phyloP scores from a whole-genome alignment of 2,113 vertebrate genomes.

The Prunella himalayana region DNA sequence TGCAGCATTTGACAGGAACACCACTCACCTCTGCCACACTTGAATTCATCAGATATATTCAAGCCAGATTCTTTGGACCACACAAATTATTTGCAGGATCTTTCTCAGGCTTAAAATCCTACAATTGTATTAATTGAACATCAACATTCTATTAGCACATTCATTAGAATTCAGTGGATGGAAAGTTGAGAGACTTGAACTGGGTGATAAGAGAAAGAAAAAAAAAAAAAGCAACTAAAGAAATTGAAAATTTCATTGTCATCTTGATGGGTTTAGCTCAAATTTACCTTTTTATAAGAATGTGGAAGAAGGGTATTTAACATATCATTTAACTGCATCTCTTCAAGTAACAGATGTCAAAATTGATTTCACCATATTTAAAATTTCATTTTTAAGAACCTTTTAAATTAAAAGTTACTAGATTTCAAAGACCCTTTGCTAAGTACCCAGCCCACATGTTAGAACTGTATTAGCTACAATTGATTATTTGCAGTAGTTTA shows the following conservation, averaged over 20 bases:
- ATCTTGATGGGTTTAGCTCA: conserved; percentile 8
- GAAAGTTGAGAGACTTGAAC: not conserved
- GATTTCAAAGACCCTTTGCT: not conserved
- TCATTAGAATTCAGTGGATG: not conserved
- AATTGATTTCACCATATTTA: not conserved
- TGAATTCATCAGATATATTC: not conserved
- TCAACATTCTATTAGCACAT: not conserved
- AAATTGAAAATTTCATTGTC: not conserved
- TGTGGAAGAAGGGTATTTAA: not conserved
- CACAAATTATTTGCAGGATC: not conserved
- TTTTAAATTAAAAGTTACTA: not conserved
- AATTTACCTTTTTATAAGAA: not conserved
- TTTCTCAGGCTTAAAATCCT: not conserved
- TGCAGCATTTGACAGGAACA: not conserved
- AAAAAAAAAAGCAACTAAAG: not conserved
- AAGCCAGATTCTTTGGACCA: not conserved
- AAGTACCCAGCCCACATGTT: not conserved
- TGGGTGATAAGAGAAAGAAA: not conserved
- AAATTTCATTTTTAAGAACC: not conserved
- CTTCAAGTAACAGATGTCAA: not conserved
- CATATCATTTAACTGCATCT: conserved; percentile 12
- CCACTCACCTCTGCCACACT: not conserved
- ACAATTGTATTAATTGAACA: not conserved
- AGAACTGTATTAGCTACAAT: not conserved
- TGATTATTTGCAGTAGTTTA: not conserved